Percentiles rank a stretch among this genome's conserved stretches.
These are phyloP conservation scores for Tautogolabrus adspersus DNA, from an alignment of 2,113 vertebrate genomes.

Conservation along the genomic window DNA sequence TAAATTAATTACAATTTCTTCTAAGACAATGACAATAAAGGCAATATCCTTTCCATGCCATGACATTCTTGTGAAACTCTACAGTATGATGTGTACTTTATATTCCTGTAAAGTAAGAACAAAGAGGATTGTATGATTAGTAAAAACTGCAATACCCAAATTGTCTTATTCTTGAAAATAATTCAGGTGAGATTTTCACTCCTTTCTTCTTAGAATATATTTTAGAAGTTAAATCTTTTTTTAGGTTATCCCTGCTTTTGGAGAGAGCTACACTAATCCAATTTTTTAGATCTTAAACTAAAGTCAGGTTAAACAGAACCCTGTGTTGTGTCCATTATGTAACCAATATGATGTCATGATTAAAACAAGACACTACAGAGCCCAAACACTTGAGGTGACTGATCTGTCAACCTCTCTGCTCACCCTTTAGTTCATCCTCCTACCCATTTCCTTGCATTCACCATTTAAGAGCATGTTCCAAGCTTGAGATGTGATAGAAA, in stretches of 20 bases:
- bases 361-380: constrained; percentile 25
- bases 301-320: constrained; percentile 38
- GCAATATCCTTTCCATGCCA: too few species aligned
- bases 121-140: too few species aligned
- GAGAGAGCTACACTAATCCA: constrained; percentile 1
- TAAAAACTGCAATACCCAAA: too few species aligned
- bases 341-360: background rate
- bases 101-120: too few species aligned
- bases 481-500: constrained; percentile 47
- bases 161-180: too few species aligned
- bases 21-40: too few species aligned
- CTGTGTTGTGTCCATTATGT: constrained; percentile 35
- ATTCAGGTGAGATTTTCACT: too few species aligned
- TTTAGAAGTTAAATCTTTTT: background rate
- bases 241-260: background rate
- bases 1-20: too few species aligned
- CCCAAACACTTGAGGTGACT: constrained; percentile 9
- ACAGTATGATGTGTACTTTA: too few species aligned
- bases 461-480: constrained; percentile 26
- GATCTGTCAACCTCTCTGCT: background rate
- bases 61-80: too few species aligned
- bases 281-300: background rate
- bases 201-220: background rate
- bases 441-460: constrained; percentile 38
- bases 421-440: background rate